Percentiles rank a stretch among this genome's conserved stretches.
phyloP scores from a whole-genome alignment of 2,113 vertebrate genomes.

The Edolisoma coerulescens region DNA sequence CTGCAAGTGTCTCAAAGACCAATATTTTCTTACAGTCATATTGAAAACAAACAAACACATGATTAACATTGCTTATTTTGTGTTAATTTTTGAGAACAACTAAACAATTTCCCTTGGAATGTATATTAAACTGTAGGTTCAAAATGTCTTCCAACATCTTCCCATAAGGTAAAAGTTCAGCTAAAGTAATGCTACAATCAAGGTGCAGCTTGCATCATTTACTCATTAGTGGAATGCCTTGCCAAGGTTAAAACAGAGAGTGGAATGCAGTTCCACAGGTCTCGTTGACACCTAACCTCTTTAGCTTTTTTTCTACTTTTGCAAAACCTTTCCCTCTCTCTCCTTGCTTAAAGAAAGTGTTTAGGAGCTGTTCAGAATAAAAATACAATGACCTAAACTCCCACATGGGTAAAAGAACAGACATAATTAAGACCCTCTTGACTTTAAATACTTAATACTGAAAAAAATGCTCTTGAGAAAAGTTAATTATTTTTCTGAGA shows the following conservation, averaged over 20 bases:
- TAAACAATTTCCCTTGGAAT: neutral
- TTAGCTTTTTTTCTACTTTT: neutral
- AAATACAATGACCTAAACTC: neutral
- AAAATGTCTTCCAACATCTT: neutral
- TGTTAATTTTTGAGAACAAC: neutral
- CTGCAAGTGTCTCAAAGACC: neutral
- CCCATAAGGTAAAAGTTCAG: neutral
- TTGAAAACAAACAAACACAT: neutral
- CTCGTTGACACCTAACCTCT: neutral
- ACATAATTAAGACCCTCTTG: neutral
- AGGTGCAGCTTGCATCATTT: neutral
- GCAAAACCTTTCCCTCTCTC: neutral
- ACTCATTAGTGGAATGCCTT: neutral
- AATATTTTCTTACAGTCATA: neutral
- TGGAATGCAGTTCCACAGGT: slow-evolving; percentile 4
- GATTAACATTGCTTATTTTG: neutral
- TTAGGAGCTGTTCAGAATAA: neutral
- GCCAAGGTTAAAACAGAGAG: neutral
- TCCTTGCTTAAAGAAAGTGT: neutral
- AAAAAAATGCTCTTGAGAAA: neutral
- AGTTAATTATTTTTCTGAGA: neutral
- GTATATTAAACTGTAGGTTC: neutral
- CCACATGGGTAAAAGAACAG: neutral
- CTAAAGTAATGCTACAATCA: neutral
- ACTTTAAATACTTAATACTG: neutral